phyloP scores from a whole-genome alignment of 2,113 vertebrate species.

The Setophaga kirtlandii region DNA sequence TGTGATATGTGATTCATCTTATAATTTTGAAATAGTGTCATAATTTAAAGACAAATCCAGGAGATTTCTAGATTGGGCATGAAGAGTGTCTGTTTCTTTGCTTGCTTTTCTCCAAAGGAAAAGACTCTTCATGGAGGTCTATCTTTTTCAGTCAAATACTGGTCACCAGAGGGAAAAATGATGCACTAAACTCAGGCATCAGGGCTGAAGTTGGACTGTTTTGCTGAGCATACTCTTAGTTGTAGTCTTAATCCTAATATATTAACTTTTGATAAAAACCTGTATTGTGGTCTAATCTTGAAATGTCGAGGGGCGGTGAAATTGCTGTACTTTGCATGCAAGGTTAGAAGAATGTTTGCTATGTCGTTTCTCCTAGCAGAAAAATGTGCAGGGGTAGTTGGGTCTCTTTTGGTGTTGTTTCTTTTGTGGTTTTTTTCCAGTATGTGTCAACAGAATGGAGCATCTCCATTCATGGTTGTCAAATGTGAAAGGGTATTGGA shows the following conservation, averaged over 20 bases:
- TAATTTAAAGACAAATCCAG: background rate
- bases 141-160: background rate
- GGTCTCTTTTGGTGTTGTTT: background rate
- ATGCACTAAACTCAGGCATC: background rate
- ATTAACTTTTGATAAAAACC: background rate
- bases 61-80: background rate
- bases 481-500: background rate
- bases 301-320: background rate
- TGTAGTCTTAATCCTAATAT: background rate
- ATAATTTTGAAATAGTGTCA: background rate
- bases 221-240: background rate
- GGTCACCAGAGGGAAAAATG: background rate
- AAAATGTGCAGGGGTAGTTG: background rate
- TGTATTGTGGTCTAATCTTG: background rate
- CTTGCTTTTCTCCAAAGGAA: background rate
- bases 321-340: background rate
- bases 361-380: background rate
- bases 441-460: background rate
- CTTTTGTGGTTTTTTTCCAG: background rate
- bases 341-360: background rate
- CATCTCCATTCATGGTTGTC: background rate
- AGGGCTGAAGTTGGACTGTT: background rate
- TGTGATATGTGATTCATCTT: background rate
- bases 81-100: background rate
- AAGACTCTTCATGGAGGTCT: background rate